A percentile compares a stretch with the other conserved stretches of the same genome.
Conservation (phyloP, 2,888 invertebrate species). For the Heliothis peltigera region DNA sequence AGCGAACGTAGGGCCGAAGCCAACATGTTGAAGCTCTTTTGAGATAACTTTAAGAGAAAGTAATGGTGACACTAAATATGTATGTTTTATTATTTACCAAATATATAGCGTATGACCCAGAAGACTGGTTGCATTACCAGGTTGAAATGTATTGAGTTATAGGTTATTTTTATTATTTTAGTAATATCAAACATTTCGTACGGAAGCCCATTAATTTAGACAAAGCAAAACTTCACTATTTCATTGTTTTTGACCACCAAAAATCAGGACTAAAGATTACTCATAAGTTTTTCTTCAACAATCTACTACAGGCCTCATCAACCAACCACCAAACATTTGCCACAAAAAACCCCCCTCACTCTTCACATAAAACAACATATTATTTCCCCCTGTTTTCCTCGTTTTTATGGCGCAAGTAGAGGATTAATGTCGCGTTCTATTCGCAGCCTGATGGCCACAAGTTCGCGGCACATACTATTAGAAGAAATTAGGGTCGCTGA, state of each 20-base stretch:
- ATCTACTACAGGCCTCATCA: background rate
- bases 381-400: constrained; percentile 55
- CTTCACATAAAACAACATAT: constrained; percentile 52
- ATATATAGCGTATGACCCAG: too few species aligned
- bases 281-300: background rate
- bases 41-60: too few species aligned
- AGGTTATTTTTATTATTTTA: too few species aligned
- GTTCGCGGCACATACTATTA: constrained; percentile 52
- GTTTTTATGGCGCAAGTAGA: constrained; percentile 52
- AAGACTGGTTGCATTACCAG: too few species aligned
- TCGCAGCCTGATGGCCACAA: constrained; percentile 30
- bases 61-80: too few species aligned
- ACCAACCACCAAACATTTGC: constrained; percentile 29
- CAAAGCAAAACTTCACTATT: too few species aligned
- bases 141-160: too few species aligned
- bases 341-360: constrained; percentile 29
- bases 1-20: too few species aligned
- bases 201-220: too few species aligned
- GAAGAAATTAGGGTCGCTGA: constrained; percentile 59
- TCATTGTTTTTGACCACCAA: background rate
- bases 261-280: background rate
- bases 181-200: too few species aligned
- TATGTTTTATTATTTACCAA: too few species aligned
- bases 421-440: constrained; percentile 57
- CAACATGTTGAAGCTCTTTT: too few species aligned